Evolutionary conservation across 1,140 invertebrate species (phyloP).

Genomic region (Solen grandis): DNA sequence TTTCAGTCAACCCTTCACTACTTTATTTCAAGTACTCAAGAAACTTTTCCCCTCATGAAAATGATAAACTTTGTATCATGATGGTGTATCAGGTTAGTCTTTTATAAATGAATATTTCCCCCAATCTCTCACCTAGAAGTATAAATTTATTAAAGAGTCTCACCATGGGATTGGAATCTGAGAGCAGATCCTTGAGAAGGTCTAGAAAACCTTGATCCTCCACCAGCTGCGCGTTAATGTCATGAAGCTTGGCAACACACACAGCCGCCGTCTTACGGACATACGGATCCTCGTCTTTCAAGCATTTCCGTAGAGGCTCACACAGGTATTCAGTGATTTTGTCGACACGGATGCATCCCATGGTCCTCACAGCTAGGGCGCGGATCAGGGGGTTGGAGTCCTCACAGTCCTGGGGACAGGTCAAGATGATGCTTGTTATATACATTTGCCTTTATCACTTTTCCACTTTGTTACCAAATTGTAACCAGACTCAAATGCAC

Average conservation of each 20-base stretch:
- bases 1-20: too few relatives aligned
- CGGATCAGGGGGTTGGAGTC: conserved; percentile 99
- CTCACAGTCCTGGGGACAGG: conserved; percentile 94
- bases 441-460: not conserved
- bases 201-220: conserved; percentile 99
- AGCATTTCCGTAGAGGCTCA: conserved; percentile 98
- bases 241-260: conserved; percentile 99
- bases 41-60: too few relatives aligned
- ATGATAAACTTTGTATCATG: too few relatives aligned
- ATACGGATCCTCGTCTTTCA: conserved; percentile 99
- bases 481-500: too few relatives aligned
- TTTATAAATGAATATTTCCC: too few relatives aligned
- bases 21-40: too few relatives aligned
- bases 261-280: conserved; percentile 99
- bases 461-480: not conserved
- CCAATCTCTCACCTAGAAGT: too few relatives aligned
- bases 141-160: too few relatives aligned
- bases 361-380: conserved; percentile 98
- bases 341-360: conserved; percentile 99
- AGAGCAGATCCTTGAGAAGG: conserved; percentile 97
- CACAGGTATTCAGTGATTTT: conserved; percentile 99
- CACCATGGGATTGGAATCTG: conserved; percentile 99
- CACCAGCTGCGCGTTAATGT: conserved; percentile 98
- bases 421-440: conserved; percentile 78
- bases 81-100: too few relatives aligned